phyloP scores from a whole-genome alignment of 2,113 vertebrate genomes.

The Hemibagrus wyckioides region DNA sequence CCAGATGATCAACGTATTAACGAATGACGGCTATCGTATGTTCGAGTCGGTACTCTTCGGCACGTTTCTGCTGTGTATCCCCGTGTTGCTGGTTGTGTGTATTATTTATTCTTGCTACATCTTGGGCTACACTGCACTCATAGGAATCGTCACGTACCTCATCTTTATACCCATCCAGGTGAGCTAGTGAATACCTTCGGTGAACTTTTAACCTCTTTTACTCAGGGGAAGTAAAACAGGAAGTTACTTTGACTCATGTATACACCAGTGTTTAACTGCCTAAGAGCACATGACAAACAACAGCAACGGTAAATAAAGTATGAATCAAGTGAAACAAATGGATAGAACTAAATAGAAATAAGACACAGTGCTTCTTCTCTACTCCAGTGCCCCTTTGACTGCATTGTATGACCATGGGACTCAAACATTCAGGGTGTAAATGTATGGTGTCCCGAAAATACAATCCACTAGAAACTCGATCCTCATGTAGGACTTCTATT shows the following conservation, averaged over 20 bases:
- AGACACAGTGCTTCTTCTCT: no score
- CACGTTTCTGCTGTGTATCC: slow-evolving; percentile 67
- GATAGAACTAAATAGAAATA: neutral
- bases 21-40: slow-evolving; percentile 75
- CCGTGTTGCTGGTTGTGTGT: slow-evolving; percentile 68
- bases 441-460: neutral
- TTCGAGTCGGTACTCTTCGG: slow-evolving; percentile 76
- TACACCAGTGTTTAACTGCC: no score
- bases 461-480: neutral
- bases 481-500: neutral
- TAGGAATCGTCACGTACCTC: slow-evolving; percentile 68
- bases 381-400: no score
- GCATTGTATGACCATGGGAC: neutral
- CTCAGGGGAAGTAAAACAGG: neutral
- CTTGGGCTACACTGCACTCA: slow-evolving; percentile 76
- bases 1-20: slow-evolving; percentile 81
- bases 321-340: no score
- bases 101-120: slow-evolving; percentile 70
- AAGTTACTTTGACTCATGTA: neutral
- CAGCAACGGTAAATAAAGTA: no score
- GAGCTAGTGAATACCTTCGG: neutral
- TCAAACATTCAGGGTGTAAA: neutral
- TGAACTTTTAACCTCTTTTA: neutral
- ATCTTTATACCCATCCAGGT: slow-evolving; percentile 79
- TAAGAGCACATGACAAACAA: no score